Percentiles rank a stretch among this genome's conserved stretches.
These are phyloP conservation scores for Epinotia ramella DNA, from an alignment of 2,888 invertebrate genomes.

Conservation along the genomic window DNA sequence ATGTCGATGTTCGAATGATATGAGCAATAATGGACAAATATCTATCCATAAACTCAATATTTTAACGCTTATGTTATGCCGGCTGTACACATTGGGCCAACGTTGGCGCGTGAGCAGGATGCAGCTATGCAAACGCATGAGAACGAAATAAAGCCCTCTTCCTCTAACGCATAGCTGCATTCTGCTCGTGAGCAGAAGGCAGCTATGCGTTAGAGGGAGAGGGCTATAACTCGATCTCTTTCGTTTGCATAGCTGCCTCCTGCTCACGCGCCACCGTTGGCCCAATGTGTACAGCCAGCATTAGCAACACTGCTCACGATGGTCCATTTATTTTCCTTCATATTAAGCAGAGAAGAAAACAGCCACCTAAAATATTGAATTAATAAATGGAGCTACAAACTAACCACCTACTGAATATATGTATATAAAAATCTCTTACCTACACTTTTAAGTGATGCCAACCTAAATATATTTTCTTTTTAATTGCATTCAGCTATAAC, in stretches of 20 bases:
- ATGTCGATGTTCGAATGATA: conserved; percentile 75
- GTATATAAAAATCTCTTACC: conserved; percentile 47
- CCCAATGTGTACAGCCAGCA: too few species aligned
- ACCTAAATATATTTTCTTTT: conserved; percentile 52
- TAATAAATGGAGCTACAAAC: conserved; percentile 16
- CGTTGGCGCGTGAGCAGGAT: too few species aligned
- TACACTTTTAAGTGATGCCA: conserved; percentile 60
- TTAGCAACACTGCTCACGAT: conserved; percentile 4
- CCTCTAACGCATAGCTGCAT: too few species aligned
- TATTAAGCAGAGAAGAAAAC: conserved; percentile 7
- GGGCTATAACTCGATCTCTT: too few species aligned
- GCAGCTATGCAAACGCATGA: too few species aligned
- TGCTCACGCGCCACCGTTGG: too few species aligned
- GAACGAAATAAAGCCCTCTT: too few species aligned
- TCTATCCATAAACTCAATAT: conserved; percentile 48
- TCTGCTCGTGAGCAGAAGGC: too few species aligned
- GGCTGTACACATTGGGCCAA: too few species aligned
- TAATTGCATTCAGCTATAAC: conserved; percentile 66
- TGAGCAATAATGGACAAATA: conserved; percentile 65
- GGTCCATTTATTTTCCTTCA: not conserved
- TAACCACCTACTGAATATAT: conserved; percentile 28
- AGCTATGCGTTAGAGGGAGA: too few species aligned
- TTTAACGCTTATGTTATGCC: conserved; percentile 24
- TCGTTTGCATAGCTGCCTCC: too few species aligned
- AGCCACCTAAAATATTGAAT: conserved; percentile 12